Evolutionary conservation across 2,797 vertebrate species (phyloP), one percentile per base, ranked within the genome.

Genomic region (Macrochelys suwanniensis): DNA sequence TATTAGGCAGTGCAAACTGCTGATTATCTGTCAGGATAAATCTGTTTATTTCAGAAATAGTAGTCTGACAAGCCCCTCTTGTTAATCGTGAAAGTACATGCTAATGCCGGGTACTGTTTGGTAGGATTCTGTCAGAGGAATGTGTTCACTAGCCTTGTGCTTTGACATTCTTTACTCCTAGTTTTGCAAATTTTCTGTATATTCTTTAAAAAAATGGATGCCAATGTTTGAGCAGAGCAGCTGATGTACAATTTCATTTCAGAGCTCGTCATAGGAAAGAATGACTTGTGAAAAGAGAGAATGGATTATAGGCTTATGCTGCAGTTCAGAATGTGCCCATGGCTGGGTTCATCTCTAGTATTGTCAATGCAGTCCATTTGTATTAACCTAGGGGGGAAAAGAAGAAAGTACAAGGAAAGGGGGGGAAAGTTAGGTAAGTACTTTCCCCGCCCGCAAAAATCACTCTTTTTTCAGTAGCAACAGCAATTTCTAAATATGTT

Each of bases 1-100:
- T 98, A 98, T 98, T 98, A 98, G 95, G 92, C 95, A 97, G 97
- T 85, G 82, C 87, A 95, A 98, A 98, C 97, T 97, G 98, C 98
- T 98, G 98, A 98, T 98, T 98, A 98, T 98, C 98, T 98, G 98
- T 98, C 96, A 97, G 96, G 94, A 97, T 97, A 98, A 98, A 98
- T 98, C 97, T 98, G 97, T 97, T 98, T 98, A 98, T 98, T 98
- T 98, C 97, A 97, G 97, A 98, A 97, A 97, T 88, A 96, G 96
- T 95, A 97, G 92, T 93, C 96, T 96, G 97, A 97, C 97, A 97
- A 95, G 88, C 96, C 95, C 96, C 95, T 96, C 95, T 96, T 97
- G 97, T 97, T 98, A 97, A 98, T 98, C 97, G 84, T 95, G 92
- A 97, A 97, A 97, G 97, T 97, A 97, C 95, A 97, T 94, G 92